phyloP scores from a whole-genome alignment of 2,113 vertebrate species.

The Ovibos moschatus region DNA sequence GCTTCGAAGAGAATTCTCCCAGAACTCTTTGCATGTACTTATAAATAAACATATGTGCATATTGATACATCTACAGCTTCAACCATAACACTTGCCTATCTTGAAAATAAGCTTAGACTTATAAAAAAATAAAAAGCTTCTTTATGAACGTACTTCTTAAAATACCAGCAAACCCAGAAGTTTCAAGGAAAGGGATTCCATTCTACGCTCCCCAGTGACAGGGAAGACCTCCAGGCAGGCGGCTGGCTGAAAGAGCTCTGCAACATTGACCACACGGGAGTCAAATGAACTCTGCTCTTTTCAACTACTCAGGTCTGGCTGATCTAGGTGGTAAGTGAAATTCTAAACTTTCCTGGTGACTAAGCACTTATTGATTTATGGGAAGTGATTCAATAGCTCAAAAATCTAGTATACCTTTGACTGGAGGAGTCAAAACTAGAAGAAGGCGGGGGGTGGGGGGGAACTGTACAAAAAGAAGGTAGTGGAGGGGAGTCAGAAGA shows the following conservation, averaged over 20 bases:
- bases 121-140: not conserved
- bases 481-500: not conserved
- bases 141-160: not conserved
- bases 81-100: not conserved
- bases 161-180: not conserved
- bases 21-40: not conserved
- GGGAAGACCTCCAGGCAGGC: not conserved
- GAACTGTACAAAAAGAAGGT: not conserved
- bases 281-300: not conserved
- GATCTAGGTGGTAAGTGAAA: not conserved
- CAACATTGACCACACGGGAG: not conserved
- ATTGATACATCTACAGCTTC: not conserved
- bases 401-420: not conserved
- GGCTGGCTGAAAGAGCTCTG: not conserved
- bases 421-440: not conserved
- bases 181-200: not conserved
- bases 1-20: not conserved
- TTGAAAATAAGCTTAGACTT: slow-evolving; percentile 13
- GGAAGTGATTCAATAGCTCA: not conserved
- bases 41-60: not conserved
- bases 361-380: not conserved
- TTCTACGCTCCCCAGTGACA: not conserved
- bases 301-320: not conserved
- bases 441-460: fast-evolving
- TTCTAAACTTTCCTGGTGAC: not conserved